These are phyloP conservation scores for Archegozetes longisetosus DNA, from an alignment of 1,140 invertebrate genomes.

Conservation along the genomic window DNA sequence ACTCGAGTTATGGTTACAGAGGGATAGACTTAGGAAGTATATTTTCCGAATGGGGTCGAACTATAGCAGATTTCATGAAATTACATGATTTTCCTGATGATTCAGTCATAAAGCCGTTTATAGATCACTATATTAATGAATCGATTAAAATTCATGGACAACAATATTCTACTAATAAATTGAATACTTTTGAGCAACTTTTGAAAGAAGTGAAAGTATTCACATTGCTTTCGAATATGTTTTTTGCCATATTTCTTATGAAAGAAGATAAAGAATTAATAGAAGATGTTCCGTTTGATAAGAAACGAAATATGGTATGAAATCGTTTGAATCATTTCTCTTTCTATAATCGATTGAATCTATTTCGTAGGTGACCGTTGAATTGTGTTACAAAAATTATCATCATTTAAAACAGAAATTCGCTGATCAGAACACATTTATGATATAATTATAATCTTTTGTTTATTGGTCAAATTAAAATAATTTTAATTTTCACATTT, in stretches of 20 bases:
- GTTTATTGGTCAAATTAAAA: too few species aligned
- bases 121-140: not conserved
- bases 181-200: not conserved
- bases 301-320: too few species aligned
- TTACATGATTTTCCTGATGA: not conserved
- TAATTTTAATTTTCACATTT: too few species aligned
- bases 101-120: not conserved
- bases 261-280: not conserved
- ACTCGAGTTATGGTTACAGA: not conserved
- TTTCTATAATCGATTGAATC: too few species aligned
- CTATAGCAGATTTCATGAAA: not conserved
- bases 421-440: too few species aligned
- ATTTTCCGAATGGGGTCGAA: not conserved
- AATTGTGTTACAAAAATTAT: too few species aligned
- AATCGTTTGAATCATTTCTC: too few species aligned
- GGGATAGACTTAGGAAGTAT: not conserved
- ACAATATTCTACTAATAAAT: not conserved
- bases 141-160: not conserved
- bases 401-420: too few species aligned
- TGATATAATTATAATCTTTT: too few species aligned
- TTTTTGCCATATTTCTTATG: not conserved
- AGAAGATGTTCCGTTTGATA: not conserved
- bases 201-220: conserved; percentile 1
- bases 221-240: not conserved
- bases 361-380: too few species aligned